Conservation (phyloP, 1,140 invertebrate species). For the Lepidotrigona ventralis region DNA sequence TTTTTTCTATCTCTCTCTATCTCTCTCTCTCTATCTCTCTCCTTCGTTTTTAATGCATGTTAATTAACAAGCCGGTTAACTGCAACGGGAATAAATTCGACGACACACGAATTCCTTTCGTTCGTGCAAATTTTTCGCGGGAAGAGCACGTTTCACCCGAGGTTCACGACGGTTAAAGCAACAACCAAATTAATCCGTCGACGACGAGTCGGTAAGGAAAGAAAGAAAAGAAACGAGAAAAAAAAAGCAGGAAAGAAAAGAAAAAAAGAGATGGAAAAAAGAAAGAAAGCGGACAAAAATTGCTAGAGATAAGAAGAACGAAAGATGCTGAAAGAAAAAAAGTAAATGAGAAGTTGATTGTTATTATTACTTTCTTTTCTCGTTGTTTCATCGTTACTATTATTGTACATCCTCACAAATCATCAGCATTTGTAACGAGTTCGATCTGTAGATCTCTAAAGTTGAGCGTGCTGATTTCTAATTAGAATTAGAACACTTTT, state of each 20-base stretch:
- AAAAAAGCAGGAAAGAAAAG: conserved; percentile 1
- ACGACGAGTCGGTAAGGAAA: conserved; percentile 45
- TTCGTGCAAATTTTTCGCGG: conserved; percentile 2
- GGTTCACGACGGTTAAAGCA: not conserved
- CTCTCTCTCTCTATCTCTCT: not conserved
- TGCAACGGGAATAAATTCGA: not conserved
- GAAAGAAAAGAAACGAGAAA: not conserved
- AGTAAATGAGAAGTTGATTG: conserved; percentile 20
- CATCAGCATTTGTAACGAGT: conserved; percentile 48
- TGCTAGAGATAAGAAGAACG: not conserved
- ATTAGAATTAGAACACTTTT: conserved; percentile 45
- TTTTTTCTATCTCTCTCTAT: not conserved
- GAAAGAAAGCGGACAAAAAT: no score
- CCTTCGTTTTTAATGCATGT: conserved; percentile 32
- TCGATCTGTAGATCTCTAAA: conserved; percentile 41
- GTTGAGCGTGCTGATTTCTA: conserved; percentile 43
- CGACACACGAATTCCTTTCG: conserved; percentile 30
- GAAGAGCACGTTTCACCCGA: conserved; percentile 4
- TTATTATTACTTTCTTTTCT: conserved; percentile 34
- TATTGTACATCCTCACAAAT: conserved; percentile 47
- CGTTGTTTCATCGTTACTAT: conserved; percentile 30
- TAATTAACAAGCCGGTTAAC: conserved; percentile 13
- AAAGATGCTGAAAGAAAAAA: not conserved
- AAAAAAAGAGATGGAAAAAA: not conserved
- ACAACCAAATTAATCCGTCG: conserved; percentile 17